Percentiles rank a stretch among this genome's conserved stretches.
These are phyloP conservation scores for Actinia tenebrosa DNA, from an alignment of 64 coral and sea anemone species.

Conservation along the genomic window DNA sequence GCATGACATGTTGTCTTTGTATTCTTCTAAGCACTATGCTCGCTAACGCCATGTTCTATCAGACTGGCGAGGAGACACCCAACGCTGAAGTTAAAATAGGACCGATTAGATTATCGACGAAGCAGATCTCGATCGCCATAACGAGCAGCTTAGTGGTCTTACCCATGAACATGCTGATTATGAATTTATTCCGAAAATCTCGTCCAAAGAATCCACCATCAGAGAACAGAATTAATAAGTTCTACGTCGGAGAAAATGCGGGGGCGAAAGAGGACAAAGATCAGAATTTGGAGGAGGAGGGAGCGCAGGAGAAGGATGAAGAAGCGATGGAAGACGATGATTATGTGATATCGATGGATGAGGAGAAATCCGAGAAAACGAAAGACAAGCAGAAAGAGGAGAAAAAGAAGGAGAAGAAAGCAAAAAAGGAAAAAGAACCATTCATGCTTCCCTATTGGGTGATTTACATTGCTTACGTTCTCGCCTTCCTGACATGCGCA, in stretches of 20 bases:
- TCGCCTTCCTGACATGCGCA: slow-evolving; percentile 17
- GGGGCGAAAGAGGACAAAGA: background rate
- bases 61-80: slow-evolving; percentile 19
- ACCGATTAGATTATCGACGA: slow-evolving; percentile 47
- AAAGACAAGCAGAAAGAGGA: slow-evolving; percentile 9
- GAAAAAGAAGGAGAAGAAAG: background rate
- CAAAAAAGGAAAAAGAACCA: background rate
- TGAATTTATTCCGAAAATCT: slow-evolving; percentile 51
- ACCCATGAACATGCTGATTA: slow-evolving; percentile 50
- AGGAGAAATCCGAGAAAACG: background rate
- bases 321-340: background rate
- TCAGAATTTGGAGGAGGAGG: background rate
- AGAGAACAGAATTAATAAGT: background rate
- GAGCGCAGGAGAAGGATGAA: background rate
- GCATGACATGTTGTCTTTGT: slow-evolving; percentile 40
- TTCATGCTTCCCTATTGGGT: slow-evolving; percentile 41
- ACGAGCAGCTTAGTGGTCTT: slow-evolving; percentile 61
- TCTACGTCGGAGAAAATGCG: background rate
- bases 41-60: slow-evolving; percentile 68
- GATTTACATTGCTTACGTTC: slow-evolving; percentile 54
- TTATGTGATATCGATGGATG: background rate
- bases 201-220: background rate
- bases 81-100: slow-evolving; percentile 24
- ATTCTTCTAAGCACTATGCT: slow-evolving; percentile 32
- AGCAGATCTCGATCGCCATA: slow-evolving; percentile 52